Conservation (phyloP, 2,113 vertebrate species). For the Saguinus midas region DNA sequence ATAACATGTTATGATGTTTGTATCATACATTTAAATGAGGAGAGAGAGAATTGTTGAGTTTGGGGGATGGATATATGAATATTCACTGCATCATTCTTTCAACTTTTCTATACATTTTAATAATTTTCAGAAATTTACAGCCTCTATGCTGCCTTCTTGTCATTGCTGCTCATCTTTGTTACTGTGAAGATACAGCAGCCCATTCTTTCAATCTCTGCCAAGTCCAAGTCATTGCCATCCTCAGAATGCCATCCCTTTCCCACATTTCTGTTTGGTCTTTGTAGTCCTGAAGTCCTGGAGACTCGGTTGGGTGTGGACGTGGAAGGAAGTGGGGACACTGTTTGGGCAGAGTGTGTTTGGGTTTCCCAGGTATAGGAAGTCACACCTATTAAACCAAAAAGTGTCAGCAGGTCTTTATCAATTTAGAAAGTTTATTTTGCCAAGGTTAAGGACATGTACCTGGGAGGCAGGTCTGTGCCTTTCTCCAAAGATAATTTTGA, state of each 20-base stretch:
- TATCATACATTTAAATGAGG: neutral
- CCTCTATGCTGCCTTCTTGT: neutral
- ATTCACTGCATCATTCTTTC: neutral
- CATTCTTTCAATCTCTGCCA: neutral
- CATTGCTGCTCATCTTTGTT: neutral
- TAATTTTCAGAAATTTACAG: neutral
- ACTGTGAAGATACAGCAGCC: neutral
- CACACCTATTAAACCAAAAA: no score
- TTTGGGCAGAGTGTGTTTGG: neutral
- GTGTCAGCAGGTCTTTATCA: no score
- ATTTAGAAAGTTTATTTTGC: no score
- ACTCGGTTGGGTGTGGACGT: neutral
- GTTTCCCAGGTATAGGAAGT: neutral
- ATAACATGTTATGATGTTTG: neutral
- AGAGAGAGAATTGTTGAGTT: neutral
- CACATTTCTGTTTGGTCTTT: neutral
- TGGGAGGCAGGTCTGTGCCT: no score
- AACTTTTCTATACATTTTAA: neutral
- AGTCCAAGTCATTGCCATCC: neutral
- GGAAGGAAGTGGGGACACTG: neutral
- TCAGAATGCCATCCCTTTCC: neutral
- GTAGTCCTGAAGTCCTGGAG: neutral
- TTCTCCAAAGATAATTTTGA: no score
- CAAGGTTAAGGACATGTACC: no score
- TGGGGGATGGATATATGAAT: neutral